Evolutionary conservation across 2,113 vertebrate species (phyloP), one percentile per base, ranked within the genome.

Genomic region (Pituophis catenifer): DNA sequence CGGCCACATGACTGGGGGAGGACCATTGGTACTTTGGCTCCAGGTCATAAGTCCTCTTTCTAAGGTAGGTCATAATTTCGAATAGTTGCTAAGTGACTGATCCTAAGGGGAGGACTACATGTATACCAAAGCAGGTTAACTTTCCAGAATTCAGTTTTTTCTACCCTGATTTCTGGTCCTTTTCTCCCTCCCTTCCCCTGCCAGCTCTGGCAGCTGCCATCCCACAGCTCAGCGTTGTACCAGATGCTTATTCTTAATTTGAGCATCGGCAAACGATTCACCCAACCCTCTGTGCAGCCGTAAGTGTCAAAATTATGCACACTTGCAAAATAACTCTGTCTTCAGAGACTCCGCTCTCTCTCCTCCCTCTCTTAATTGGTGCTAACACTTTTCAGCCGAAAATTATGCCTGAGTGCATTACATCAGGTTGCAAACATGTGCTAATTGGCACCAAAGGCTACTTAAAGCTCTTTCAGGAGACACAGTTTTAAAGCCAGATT

Each of bases 221-320:
- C 75, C 33, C 19, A 17, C 5, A 24, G 75, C 33, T 29, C 7
- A 57, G 12, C 15, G 29, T 26, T 12, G 24, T 38, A 21, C 57
- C 1, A 21, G 24, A 33, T 10, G 26, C 58, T 75, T 54, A 17
- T 38, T 44, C 58, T 62, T 89, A 88, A 88, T 92, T 55, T 33
- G 59, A 89, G 91, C 5, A 9, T 54, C 13, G 15, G 5, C 23
- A 15, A 50, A 48, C 48, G 86, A 54, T 54, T 55, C 65, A 59
- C 58, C 62, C 33, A 54, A 38, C 29, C 17, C 86, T 55, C 48
- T 26, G 58, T 10, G 13, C 44, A 88, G 50, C 44, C n/a, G 58
- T 55, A 26, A 89, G 86, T 89, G 91, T 88, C 50, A 89, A 86
- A 92, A 92, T 92, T 55, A 75, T 44, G 86, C 91, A 92, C 38